Conservation (phyloP, 2,888 invertebrate genomes). For the Cryptus viduatorius region DNA sequence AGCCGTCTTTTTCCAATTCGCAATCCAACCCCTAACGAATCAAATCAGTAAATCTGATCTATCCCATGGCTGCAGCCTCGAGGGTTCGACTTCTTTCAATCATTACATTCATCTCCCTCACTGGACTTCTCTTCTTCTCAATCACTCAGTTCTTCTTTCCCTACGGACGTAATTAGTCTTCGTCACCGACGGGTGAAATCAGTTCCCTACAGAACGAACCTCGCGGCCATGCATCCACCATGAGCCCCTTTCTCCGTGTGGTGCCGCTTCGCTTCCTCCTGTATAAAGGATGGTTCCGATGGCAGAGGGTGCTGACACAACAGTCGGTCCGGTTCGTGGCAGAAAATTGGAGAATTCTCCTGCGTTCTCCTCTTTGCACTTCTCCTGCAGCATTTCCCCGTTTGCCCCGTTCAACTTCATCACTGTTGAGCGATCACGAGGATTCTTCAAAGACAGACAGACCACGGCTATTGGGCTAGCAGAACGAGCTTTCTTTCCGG, state of each 20-base stretch:
- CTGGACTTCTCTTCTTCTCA: constrained; percentile 29
- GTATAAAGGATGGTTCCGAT: constrained; percentile 46
- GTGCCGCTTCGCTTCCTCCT: constrained; percentile 36
- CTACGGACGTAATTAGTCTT: constrained; percentile 67
- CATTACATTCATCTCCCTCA: constrained; percentile 54
- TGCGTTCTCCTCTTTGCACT: constrained; percentile 4
- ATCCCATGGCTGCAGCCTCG: constrained; percentile 13
- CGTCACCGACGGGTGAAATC: constrained; percentile 67
- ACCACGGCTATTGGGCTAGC: constrained; percentile 18
- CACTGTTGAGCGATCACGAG: constrained; percentile 49
- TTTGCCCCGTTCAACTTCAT: constrained; percentile 12
- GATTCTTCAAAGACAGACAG: constrained; percentile 55
- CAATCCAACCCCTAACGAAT: constrained; percentile 34
- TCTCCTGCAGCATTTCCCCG: neutral
- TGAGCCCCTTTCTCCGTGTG: constrained; percentile 8
- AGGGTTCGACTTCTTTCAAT: constrained; percentile 64
- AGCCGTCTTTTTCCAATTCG: constrained; percentile 9
- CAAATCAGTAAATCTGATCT: constrained; percentile 50
- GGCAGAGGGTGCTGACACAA: constrained; percentile 40
- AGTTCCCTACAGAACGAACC: constrained; percentile 48
- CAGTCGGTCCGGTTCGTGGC: constrained; percentile 41
- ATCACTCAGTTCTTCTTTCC: constrained; percentile 57
- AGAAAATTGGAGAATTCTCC: constrained; percentile 50
- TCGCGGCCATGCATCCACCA: constrained; percentile 12
- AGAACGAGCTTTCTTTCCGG: constrained; percentile 47